Evolutionary conservation across 2,888 invertebrate genomes (phyloP).

Genomic region (Hymenopus coronatus): DNA sequence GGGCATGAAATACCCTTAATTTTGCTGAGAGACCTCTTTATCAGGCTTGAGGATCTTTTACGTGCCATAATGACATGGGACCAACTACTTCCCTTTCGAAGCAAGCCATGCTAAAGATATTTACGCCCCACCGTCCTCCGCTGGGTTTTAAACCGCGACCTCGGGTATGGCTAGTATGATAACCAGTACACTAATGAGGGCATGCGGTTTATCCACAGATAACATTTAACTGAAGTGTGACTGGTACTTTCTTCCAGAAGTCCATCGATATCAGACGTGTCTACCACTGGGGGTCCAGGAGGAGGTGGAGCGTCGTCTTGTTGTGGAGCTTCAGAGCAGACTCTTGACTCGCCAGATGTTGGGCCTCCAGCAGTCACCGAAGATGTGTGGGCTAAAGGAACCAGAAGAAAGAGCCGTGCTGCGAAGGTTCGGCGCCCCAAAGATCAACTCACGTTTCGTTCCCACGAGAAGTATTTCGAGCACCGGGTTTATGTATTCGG

Average conservation of each 20-base stretch:
- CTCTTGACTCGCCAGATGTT: background rate
- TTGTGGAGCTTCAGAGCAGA: conserved; percentile 11
- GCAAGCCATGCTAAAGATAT: no score
- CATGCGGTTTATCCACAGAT: background rate
- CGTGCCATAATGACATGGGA: no score
- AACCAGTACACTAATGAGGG: no score
- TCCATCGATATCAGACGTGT: conserved; percentile 17
- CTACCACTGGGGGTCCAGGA: conserved; percentile 11
- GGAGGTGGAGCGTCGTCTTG: background rate
- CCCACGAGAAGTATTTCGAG: conserved; percentile 40
- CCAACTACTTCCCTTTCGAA: no score
- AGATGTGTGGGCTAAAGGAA: background rate
- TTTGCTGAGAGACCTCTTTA: no score
- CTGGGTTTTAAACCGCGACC: no score
- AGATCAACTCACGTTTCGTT: conserved; percentile 32
- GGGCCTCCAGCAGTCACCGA: background rate
- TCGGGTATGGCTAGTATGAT: no score
- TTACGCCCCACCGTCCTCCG: no score
- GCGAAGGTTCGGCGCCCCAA: background rate
- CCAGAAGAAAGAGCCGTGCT: background rate
- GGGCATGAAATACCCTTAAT: no score
- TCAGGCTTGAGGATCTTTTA: no score
- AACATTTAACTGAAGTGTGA: background rate
- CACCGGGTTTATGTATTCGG: conserved; percentile 41
- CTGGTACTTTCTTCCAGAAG: conserved; percentile 8